Evolutionary conservation across 2,888 invertebrate genomes (phyloP), one percentile per base, ranked within the genome.

Genomic region (Sclerodermus sp.): DNA sequence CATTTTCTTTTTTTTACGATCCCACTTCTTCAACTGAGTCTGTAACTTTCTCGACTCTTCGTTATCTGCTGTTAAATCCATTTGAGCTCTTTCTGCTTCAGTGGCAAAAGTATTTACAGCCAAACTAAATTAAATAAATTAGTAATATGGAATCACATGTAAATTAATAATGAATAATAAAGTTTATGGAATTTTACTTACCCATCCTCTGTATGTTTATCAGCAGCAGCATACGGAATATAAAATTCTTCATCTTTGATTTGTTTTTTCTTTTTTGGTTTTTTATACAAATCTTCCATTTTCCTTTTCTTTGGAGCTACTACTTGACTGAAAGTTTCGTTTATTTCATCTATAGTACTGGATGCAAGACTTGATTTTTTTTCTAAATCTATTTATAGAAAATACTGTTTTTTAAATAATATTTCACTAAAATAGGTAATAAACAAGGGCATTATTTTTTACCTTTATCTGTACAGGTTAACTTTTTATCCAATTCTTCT

Each of bases 1-100:
- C 88, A 94, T 96, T 81, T 93, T 96, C 84, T 97, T 98, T 79
- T 91, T 89, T 75, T 95, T 94, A 42, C 95, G 84, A 81, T 98
- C 97, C 98, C 98, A 96, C 73, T 87, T 88, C 71, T 87, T 86
- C 61, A 85, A 78, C 55, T 85, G 84, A 1, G 82, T 83, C 44
- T 83, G 83, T 44, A 83, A 80, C 30, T 85, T 83, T 51, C 85
- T 81, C 1, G 79, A 80, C 18, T 88, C 87, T 40, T 86, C 86
- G 55, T 90, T 89, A 79, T 96, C 96, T 8, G 88, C 91, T 8
- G 85, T 85, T 62, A 98, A 78, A 73, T 97, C 96, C 59, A 98
- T 81, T 64, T 90, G 86, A 0, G 88, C 91, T 17, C 84, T 84
- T 40, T 85, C 84, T 1, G 92, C 94, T 64, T 94, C 90, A 31